Percentiles rank a stretch among this genome's conserved stretches.
Conservation (phyloP, 2,113 vertebrate genomes). For the Empidonax traillii region DNA sequence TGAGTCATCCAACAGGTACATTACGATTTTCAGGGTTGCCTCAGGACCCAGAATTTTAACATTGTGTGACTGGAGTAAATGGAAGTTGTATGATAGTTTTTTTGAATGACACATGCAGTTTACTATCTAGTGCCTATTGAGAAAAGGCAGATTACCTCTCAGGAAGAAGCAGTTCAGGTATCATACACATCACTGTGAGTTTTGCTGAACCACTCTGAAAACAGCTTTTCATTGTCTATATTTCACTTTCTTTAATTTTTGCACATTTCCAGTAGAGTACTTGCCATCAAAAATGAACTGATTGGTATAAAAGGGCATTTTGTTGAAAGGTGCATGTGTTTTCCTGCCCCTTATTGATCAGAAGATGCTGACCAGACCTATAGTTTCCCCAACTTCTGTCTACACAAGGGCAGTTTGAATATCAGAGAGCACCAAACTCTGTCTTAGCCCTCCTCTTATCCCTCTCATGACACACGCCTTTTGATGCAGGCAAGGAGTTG, state of each 20-base stretch:
- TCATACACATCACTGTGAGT: rapidly evolving
- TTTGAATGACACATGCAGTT: not conserved
- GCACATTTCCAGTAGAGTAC: not conserved
- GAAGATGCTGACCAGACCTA: not conserved
- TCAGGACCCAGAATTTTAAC: not conserved
- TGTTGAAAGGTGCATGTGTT: not conserved
- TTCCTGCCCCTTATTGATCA: not conserved
- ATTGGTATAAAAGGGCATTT: not conserved
- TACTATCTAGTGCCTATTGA: not conserved
- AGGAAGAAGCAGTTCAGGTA: not conserved
- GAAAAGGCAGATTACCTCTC: not conserved
- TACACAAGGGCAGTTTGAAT: not conserved
- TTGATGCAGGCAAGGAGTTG: not conserved
- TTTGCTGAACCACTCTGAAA: not conserved
- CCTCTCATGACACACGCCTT: not conserved
- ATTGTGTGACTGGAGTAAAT: not conserved
- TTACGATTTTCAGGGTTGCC: not conserved
- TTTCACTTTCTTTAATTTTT: not conserved
- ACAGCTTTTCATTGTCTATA: not conserved
- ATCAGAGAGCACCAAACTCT: not conserved
- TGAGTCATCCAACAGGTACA: not conserved
- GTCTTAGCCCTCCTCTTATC: not conserved
- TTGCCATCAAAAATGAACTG: not conserved
- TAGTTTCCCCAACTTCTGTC: not conserved
- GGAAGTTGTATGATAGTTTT: not conserved